phyloP scores from a whole-genome alignment of 2,113 vertebrate species.

The Sialia sialis region DNA sequence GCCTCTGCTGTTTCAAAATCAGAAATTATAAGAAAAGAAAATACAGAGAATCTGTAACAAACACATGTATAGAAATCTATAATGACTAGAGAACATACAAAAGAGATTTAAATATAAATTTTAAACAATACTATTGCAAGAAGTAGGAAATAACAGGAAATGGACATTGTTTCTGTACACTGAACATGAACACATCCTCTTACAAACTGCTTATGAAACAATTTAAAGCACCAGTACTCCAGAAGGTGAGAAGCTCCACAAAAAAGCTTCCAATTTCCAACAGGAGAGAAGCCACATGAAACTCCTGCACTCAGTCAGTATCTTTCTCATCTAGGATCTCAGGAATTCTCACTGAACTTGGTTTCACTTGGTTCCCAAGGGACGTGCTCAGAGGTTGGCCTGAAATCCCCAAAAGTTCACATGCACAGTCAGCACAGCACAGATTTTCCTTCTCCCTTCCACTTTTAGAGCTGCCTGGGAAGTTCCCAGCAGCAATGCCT shows the following conservation, averaged over 20 bases:
- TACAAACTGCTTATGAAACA: neutral
- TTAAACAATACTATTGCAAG: neutral
- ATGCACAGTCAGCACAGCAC: neutral
- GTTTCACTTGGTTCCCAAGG: neutral
- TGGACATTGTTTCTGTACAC: neutral
- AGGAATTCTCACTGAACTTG: neutral
- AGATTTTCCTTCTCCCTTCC: neutral
- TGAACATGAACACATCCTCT: neutral
- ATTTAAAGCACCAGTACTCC: neutral
- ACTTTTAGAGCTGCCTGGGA: neutral
- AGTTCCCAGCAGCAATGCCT: neutral
- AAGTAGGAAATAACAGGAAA: neutral
- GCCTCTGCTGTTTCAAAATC: neutral
- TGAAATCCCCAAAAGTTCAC: neutral
- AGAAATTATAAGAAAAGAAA: neutral
- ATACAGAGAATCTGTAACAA: neutral
- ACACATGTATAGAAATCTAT: neutral
- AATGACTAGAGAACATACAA: neutral
- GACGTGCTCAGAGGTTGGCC: accelerated
- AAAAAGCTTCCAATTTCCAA: neutral
- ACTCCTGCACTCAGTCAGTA: neutral
- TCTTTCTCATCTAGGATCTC: neutral
- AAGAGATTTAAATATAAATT: neutral
- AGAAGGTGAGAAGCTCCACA: neutral
- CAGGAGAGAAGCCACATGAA: neutral